Base-by-base conservation (phyloP, 1,140 invertebrate species). In the Cephus cinctus region DNA sequence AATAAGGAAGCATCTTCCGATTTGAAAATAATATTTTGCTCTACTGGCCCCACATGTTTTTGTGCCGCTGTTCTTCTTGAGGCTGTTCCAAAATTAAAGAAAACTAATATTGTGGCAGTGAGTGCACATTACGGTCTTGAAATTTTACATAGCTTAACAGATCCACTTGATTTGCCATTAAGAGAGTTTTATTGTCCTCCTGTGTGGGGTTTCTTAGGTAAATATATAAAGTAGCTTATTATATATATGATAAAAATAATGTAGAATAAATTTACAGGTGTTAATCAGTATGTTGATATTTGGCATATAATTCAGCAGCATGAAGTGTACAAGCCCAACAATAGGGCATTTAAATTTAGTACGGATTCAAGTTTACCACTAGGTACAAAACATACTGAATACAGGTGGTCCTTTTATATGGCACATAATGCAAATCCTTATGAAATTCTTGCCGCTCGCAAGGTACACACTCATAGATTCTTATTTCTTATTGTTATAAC, bases 1-100 rank as follows among this genome's bases (percentile, higher is more conserved):
- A 61, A 63, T 35, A 12, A 47, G 25, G 23, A 52, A 30, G 52
- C 58, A 2, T 36, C 53, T 5, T 22, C 40, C 5, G 12, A 53
- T 15, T 58, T 63, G 52, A 63, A 56, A 48, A 16, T 63, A 4
- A 51, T 63, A 15, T 59, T 63, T 19, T 63, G 60, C 19, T 56
- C 58, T 11, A 52, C 22, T 14, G 54, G 58, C 9, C 45, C 51
- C 22, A 48, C 32, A 20, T 63, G 60, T 39, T 60, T 61, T 19
- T 50, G 42, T 9, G 60, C 48, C 12, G 50, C 47, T 35, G 19
- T 63, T 11, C 27, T 63, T 14, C 34, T 36, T 4, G 32, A 31
- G 32, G 25, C 54, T 27, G 47, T 49, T 39, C 42, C 27, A 49
- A 61, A 58, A 27, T 6, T 63, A 34, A 45, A 50, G 22, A 60